phyloP scores from a whole-genome alignment of 2,113 vertebrate species.

The Strix aluco region DNA sequence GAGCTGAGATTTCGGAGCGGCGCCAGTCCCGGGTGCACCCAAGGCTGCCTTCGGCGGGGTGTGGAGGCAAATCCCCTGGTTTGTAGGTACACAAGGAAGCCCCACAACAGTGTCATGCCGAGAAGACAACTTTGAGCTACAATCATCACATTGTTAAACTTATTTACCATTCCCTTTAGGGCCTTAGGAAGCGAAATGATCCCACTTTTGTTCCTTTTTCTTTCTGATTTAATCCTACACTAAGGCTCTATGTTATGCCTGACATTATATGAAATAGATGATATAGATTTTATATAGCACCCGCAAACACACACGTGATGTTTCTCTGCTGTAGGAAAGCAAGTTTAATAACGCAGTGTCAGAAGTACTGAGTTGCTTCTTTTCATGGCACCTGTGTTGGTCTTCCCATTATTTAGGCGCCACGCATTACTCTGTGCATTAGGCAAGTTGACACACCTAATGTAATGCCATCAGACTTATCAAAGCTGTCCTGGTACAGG shows the following conservation, averaged over 20 bases:
- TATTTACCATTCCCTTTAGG: not conserved
- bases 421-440: not conserved
- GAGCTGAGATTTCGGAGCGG: slow-evolving; percentile 8
- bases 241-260: not conserved
- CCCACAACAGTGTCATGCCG: fast-evolving
- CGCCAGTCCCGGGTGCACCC: not conserved
- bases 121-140: not conserved
- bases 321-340: not conserved
- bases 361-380: not conserved
- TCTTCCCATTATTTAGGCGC: not conserved
- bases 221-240: not conserved
- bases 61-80: not conserved
- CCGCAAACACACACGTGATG: fast-evolving
- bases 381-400: not conserved
- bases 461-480: not conserved
- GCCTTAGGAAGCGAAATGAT: slow-evolving; percentile 27
- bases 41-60: not conserved
- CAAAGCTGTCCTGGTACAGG: not conserved
- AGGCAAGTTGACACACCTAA: slow-evolving; percentile 17
- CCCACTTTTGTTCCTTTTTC: not conserved
- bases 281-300: not conserved
- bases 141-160: not conserved
- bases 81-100: not conserved
- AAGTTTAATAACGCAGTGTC: not conserved
- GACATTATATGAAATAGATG: not conserved